Evolutionary conservation across 2,113 vertebrate genomes (phyloP).

Genomic region (Chloropsis hardwickii): DNA sequence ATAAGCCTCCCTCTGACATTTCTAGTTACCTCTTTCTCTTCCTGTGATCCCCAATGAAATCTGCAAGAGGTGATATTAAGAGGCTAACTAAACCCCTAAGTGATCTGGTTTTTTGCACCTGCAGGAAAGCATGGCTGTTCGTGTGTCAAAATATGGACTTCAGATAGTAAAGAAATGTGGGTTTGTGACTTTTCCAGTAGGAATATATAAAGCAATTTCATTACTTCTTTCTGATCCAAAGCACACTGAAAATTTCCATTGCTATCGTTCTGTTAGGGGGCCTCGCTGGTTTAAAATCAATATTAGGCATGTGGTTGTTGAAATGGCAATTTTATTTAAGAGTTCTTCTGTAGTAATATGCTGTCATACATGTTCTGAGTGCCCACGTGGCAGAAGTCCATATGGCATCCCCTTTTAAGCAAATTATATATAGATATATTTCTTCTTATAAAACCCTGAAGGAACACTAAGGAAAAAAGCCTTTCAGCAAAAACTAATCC

Average conservation of each 20-base stretch:
- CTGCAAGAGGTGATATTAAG: neutral
- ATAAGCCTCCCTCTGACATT: neutral
- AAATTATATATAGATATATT: neutral
- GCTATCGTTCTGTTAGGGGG: neutral
- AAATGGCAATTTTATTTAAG: neutral
- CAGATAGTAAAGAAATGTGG: neutral
- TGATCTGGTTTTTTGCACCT: neutral
- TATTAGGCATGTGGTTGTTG: neutral
- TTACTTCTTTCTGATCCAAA: neutral
- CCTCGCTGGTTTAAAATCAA: neutral
- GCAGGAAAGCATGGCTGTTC: neutral
- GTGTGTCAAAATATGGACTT: neutral
- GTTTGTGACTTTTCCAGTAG: neutral
- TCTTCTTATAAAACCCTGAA: neutral
- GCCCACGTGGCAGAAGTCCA: neutral
- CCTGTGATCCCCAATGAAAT: neutral
- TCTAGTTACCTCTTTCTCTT: neutral
- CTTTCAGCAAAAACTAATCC: neutral
- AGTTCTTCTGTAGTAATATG: neutral
- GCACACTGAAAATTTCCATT: neutral
- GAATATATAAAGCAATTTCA: neutral
- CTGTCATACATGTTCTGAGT: neutral
- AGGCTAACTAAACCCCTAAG: neutral
- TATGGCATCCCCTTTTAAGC: neutral
- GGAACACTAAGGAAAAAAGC: neutral